phyloP scores from a whole-genome alignment of 2,888 invertebrate genomes.

The Noctua janthina region DNA sequence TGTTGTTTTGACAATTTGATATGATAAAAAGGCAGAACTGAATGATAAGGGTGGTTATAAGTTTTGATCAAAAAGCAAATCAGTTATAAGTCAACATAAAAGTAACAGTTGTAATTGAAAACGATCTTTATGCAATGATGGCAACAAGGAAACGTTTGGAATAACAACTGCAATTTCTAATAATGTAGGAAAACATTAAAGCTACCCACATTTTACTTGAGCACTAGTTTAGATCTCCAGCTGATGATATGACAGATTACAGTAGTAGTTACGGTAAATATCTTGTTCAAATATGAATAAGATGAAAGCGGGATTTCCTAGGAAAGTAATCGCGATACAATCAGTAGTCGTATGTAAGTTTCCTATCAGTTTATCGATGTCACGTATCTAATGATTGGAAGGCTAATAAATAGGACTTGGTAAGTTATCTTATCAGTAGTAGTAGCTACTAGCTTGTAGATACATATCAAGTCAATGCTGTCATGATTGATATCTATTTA shows the following conservation, averaged over 20 bases:
- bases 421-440: conserved; percentile 34
- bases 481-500: conserved; percentile 3
- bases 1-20: neutral
- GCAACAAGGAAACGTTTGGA: conserved; percentile 23
- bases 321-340: conserved; percentile 29
- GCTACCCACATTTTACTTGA: conserved; percentile 10
- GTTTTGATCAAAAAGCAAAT: neutral
- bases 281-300: conserved; percentile 41
- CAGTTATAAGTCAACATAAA: neutral
- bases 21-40: neutral
- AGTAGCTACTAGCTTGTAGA: conserved; percentile 15
- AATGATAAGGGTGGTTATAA: neutral
- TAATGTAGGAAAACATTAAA: conserved; percentile 49
- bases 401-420: conserved; percentile 23
- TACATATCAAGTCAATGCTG: conserved; percentile 19
- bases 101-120: neutral
- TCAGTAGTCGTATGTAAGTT: conserved; percentile 27
- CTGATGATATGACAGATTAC: conserved; percentile 41
- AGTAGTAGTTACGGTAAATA: conserved; percentile 27
- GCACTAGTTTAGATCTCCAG: conserved; percentile 33
- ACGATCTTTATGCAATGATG: neutral
- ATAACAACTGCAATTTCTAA: conserved; percentile 35
- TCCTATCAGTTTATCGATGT: conserved; percentile 45
- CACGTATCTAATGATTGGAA: conserved; percentile 48
- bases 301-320: conserved; percentile 45